phyloP scores from a whole-genome alignment of 2,888 invertebrate genomes.

The Synergus itoensis region DNA sequence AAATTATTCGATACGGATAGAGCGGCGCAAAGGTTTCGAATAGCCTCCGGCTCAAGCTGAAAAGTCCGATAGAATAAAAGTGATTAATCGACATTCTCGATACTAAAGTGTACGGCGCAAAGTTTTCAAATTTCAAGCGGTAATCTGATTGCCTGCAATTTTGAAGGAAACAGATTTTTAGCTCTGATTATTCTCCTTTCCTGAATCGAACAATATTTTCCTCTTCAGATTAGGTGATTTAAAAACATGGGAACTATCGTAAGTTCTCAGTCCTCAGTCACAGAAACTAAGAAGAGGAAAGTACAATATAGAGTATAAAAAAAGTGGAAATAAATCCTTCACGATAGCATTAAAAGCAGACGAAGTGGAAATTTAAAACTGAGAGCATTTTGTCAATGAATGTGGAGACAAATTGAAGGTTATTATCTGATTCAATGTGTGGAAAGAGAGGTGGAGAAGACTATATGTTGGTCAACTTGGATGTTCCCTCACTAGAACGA shows the following conservation, averaged over 20 bases:
- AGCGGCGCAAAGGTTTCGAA: not conserved
- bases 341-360: not conserved
- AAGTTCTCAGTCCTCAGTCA: not conserved
- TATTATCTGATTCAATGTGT: not conserved
- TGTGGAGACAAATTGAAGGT: not conserved
- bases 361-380: not conserved
- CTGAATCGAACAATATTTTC: not conserved
- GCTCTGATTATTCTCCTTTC: not conserved
- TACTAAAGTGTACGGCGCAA: not conserved
- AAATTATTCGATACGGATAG: conserved; percentile 16
- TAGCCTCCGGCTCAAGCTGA: conserved; percentile 6
- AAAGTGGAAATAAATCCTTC: not conserved
- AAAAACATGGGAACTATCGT: not conserved
- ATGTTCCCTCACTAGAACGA: conserved; percentile 27
- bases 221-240: not conserved
- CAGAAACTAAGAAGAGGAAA: not conserved
- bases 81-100: not conserved
- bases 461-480: conserved; percentile 30
- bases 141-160: not conserved
- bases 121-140: not conserved
- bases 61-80: conserved; percentile 1
- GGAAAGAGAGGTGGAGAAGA: not conserved
- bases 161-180: not conserved
- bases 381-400: not conserved
- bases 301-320: not conserved